Conservation (phyloP, 30 jellyfish, hydroid and myxozoan genomes). For the Hydra vulgaris region DNA sequence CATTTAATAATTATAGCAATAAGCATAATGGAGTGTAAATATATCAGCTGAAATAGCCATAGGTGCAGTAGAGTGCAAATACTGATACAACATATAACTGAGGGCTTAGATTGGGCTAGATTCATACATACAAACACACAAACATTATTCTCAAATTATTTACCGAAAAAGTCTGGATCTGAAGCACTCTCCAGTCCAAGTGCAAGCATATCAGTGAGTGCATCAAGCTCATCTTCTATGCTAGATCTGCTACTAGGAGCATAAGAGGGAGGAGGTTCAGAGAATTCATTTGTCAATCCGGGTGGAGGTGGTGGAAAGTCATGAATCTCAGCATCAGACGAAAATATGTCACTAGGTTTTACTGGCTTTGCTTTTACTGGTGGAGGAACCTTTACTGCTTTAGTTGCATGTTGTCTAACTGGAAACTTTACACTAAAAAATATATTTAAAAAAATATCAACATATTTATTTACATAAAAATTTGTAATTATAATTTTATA, state of each 20-base stretch:
- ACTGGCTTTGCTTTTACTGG: constrained; percentile 92
- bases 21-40: too few relatives aligned
- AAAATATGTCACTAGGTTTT: constrained; percentile 36
- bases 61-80: too few relatives aligned
- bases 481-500: too few relatives aligned
- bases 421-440: constrained; percentile 19
- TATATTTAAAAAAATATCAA: background rate
- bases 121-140: too few relatives aligned
- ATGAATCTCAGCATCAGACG: constrained; percentile 37
- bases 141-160: too few relatives aligned
- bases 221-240: constrained; percentile 86
- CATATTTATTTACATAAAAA: background rate
- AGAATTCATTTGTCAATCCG: constrained; percentile 24
- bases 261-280: constrained; percentile 15
- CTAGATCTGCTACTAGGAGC: constrained; percentile 8
- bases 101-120: too few relatives aligned
- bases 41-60: too few relatives aligned
- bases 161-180: constrained; percentile 88
- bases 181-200: constrained; percentile 62
- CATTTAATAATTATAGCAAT: too few relatives aligned
- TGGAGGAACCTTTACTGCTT: constrained; percentile 59
- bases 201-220: constrained; percentile 65
- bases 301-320: constrained; percentile 55
- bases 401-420: constrained; percentile 24
- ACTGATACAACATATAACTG: too few relatives aligned